Evolutionary conservation across 2,888 invertebrate genomes (phyloP).

Genomic region (Steinernema hermaphroditum): DNA sequence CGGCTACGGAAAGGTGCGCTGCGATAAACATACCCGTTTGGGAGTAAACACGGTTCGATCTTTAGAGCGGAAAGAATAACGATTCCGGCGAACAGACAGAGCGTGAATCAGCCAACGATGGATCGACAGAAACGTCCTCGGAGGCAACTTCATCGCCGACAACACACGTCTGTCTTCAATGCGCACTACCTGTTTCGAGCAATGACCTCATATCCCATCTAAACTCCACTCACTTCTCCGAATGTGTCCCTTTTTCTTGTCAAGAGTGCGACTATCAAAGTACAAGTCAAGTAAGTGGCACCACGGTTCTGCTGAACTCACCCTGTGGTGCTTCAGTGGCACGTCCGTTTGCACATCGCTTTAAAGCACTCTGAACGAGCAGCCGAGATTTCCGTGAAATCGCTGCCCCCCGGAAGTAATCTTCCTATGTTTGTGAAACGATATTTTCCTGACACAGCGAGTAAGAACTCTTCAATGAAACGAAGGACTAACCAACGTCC

Average conservation of each 20-base stretch:
- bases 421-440: conserved; percentile 37
- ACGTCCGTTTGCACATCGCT: conserved; percentile 38
- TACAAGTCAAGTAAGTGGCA: conserved; percentile 33
- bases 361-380: conserved; percentile 38
- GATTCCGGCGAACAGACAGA: background rate
- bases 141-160: conserved; percentile 10
- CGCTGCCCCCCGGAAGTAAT: conserved; percentile 38
- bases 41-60: background rate
- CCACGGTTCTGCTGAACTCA: no score
- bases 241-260: conserved; percentile 44
- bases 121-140: conserved; percentile 19
- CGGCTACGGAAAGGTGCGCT: conserved; percentile 41
- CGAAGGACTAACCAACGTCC: conserved; percentile 25
- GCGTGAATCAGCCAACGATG: conserved; percentile 25
- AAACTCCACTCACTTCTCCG: conserved; percentile 36
- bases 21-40: conserved; percentile 13
- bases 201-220: conserved; percentile 40
- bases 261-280: conserved; percentile 37
- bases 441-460: conserved; percentile 42
- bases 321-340: conserved; percentile 30
- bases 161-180: conserved; percentile 42
- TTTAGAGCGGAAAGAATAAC: conserved; percentile 22
- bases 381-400: conserved; percentile 33
- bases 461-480: conserved; percentile 13
- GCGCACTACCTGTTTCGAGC: conserved; percentile 43